Conservation (phyloP, 2,113 vertebrate genomes). For the Cranoglanis bouderius region DNA sequence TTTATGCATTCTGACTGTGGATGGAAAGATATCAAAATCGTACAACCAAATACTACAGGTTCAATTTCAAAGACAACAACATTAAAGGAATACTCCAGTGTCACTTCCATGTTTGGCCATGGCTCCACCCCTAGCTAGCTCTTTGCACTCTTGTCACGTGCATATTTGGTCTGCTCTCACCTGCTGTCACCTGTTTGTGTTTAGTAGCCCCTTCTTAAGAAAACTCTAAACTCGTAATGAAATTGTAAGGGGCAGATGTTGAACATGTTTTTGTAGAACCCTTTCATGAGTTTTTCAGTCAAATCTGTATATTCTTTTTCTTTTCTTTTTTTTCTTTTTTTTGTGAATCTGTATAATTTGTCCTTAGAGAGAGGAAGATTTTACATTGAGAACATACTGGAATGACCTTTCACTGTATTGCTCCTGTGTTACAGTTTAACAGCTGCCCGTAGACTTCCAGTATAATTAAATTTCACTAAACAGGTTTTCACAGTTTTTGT, state of each 20-base stretch:
- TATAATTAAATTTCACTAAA: not conserved
- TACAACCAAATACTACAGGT: not conserved
- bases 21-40: not conserved
- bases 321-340: no score
- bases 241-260: not conserved
- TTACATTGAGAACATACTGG: no score
- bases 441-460: not conserved
- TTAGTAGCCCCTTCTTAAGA: not conserved
- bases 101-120: not conserved
- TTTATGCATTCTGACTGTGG: not conserved
- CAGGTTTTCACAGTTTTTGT: conserved; percentile 3
- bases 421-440: not conserved
- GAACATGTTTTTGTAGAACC: not conserved
- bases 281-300: not conserved
- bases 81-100: not conserved
- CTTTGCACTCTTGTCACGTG: not conserved
- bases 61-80: not conserved
- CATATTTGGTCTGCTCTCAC: not conserved
- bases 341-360: not conserved
- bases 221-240: not conserved
- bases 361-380: not conserved
- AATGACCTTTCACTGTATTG: not conserved
- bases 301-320: not conserved
- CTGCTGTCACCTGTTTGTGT: not conserved
- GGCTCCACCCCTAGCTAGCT: not conserved